Conservation (phyloP, 2,113 vertebrate genomes). For the Esox niger region DNA sequence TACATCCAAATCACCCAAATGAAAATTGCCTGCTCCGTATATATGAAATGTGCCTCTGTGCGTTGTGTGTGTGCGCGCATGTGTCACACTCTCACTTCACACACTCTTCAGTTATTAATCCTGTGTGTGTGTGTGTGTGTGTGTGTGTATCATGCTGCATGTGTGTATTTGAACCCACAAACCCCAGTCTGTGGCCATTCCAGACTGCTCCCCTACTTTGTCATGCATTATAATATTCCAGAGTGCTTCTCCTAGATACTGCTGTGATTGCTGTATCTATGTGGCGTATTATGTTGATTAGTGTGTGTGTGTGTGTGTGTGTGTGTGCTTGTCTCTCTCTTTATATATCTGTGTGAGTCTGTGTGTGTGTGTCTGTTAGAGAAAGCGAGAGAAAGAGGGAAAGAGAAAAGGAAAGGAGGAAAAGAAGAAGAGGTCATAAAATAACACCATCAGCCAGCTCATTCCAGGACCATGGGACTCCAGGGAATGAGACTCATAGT, state of each 20-base stretch:
- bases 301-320: slow-evolving; percentile 31
- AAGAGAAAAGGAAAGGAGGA: slow-evolving; percentile 23
- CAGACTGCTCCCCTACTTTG: slow-evolving; percentile 34
- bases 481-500: slow-evolving; percentile 49
- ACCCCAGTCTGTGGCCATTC: slow-evolving; percentile 19
- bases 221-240: slow-evolving; percentile 43
- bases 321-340: slow-evolving; percentile 36
- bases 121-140: too few species aligned
- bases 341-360: slow-evolving; percentile 31
- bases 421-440: slow-evolving; percentile 48
- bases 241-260: slow-evolving; percentile 34
- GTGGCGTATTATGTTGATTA: slow-evolving; percentile 50
- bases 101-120: too few species aligned
- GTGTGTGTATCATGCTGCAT: background rate
- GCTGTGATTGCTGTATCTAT: slow-evolving; percentile 52
- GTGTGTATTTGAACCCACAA: background rate
- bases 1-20: too few species aligned
- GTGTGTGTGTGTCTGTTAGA: slow-evolving; percentile 23
- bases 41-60: background rate
- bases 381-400: slow-evolving; percentile 9
- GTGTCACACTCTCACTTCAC: too few species aligned
- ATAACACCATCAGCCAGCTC: slow-evolving; percentile 56
- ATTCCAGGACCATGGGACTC: slow-evolving; percentile 65
- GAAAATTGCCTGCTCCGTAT: too few species aligned
- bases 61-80: background rate